These are phyloP conservation scores for Phymatocera aterrima DNA, from an alignment of 2,888 invertebrate species.

Conservation along the genomic window DNA sequence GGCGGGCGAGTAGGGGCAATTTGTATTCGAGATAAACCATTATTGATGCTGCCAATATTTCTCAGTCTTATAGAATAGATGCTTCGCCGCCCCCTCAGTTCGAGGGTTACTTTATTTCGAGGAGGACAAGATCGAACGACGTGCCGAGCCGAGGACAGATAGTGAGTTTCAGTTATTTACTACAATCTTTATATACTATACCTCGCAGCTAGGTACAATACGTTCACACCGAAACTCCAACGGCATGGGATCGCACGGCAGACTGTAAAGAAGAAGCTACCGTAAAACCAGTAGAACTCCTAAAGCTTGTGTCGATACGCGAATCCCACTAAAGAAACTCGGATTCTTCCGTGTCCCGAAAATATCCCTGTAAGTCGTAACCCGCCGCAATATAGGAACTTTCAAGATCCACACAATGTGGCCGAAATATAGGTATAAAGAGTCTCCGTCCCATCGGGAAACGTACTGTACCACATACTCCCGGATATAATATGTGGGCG, in stretches of 20 bases:
- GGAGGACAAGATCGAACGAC: constrained; percentile 47
- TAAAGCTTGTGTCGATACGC: constrained; percentile 26
- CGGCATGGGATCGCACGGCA: background rate
- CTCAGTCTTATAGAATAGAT: constrained; percentile 69
- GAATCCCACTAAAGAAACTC: constrained; percentile 18
- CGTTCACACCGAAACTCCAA: background rate
- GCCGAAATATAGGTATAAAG: constrained; percentile 55
- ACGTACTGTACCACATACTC: too few species aligned
- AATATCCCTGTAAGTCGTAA: constrained; percentile 64
- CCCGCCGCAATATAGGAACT: constrained; percentile 55
- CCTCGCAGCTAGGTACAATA: too few species aligned
- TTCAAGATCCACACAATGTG: constrained; percentile 54
- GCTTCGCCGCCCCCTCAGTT: constrained; percentile 51
- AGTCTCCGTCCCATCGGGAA: constrained; percentile 50
- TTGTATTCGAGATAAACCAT: constrained; percentile 71
- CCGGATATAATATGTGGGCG: constrained; percentile 49
- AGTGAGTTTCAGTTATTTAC: background rate
- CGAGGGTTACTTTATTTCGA: constrained; percentile 55
- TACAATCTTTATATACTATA: constrained; percentile 18
- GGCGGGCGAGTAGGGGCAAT: too few species aligned
- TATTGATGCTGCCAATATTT: constrained; percentile 71
- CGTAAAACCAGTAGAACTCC: constrained; percentile 23
- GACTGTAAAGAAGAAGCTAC: background rate
- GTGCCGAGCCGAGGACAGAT: background rate
- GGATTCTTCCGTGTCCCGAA: constrained; percentile 44